phyloP scores from a whole-genome alignment of 2,888 invertebrate genomes.

The Limenitis camilla region DNA sequence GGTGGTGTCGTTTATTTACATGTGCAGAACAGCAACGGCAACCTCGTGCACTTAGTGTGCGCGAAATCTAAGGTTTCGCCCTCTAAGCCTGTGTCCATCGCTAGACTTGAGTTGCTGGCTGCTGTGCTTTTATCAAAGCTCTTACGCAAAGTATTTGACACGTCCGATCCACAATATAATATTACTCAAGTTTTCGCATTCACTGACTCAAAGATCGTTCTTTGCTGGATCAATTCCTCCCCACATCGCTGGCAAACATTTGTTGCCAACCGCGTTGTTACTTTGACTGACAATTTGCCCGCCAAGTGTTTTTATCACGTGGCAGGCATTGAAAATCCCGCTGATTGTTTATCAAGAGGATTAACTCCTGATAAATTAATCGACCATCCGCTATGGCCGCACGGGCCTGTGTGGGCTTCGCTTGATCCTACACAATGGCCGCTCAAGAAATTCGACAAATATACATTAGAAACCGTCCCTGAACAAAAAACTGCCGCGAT shows the following conservation, averaged over 20 bases:
- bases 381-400: conserved; percentile 11
- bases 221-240: conserved; percentile 13
- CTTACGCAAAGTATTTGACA: no score
- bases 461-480: no score
- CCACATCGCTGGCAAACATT: conserved; percentile 15
- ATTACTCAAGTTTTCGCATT: conserved; percentile 4
- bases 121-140: no score
- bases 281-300: not conserved
- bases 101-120: no score
- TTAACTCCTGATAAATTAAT: conserved; percentile 9
- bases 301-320: conserved; percentile 3
- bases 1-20: no score
- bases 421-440: not conserved
- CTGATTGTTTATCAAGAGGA: conserved; percentile 21
- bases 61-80: no score
- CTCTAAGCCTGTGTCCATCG: no score
- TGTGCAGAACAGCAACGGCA: no score
- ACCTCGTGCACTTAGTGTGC: no score
- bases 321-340: conserved; percentile 13
- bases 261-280: conserved; percentile 7
- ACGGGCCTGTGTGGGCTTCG: not conserved
- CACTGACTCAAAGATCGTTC: conserved; percentile 6
- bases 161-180: no score
- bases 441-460: no score
- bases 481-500: no score